phyloP scores from a whole-genome alignment of 2,888 invertebrate species.

The Apotomis turbidana region DNA sequence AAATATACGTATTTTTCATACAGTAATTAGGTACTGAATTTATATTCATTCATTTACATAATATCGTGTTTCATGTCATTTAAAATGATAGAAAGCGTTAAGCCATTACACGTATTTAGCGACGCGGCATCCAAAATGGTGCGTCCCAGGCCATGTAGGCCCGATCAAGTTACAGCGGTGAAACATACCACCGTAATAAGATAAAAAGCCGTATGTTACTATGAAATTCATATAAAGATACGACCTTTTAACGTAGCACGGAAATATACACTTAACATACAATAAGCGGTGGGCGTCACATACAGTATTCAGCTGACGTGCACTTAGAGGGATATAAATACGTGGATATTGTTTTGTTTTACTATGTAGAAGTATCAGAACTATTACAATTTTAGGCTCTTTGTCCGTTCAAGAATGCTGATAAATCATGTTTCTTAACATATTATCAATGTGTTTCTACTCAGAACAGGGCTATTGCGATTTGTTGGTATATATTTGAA shows the following conservation, averaged over 20 bases:
- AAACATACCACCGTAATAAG: slow-evolving; percentile 49
- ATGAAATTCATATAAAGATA: no score
- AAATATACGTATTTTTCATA: no score
- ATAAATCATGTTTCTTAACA: no score
- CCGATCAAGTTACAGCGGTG: slow-evolving; percentile 60
- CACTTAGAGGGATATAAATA: slow-evolving; percentile 42
- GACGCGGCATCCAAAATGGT: slow-evolving; percentile 62
- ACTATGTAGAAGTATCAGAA: neutral
- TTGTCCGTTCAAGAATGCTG: no score
- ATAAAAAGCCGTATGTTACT: no score
- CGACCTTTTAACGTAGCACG: slow-evolving; percentile 29
- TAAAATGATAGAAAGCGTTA: slow-evolving; percentile 37
- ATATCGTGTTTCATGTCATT: slow-evolving; percentile 36
- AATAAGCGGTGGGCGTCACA: slow-evolving; percentile 71
- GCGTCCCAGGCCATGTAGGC: slow-evolving; percentile 69
- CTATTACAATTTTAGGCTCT: no score
- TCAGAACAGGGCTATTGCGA: no score
- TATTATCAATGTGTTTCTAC: no score
- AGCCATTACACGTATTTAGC: slow-evolving; percentile 41
- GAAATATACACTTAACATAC: slow-evolving; percentile 72
- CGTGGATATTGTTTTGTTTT: slow-evolving; percentile 18
- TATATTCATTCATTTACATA: neutral
- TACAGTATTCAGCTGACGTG: slow-evolving; percentile 46
- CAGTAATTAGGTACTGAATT: no score
- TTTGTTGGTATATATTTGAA: no score